Percentiles rank a stretch among this genome's conserved stretches.
Evolutionary conservation across 2,797 vertebrate genomes (phyloP).

Genomic region (Macropodus opercularis): DNA sequence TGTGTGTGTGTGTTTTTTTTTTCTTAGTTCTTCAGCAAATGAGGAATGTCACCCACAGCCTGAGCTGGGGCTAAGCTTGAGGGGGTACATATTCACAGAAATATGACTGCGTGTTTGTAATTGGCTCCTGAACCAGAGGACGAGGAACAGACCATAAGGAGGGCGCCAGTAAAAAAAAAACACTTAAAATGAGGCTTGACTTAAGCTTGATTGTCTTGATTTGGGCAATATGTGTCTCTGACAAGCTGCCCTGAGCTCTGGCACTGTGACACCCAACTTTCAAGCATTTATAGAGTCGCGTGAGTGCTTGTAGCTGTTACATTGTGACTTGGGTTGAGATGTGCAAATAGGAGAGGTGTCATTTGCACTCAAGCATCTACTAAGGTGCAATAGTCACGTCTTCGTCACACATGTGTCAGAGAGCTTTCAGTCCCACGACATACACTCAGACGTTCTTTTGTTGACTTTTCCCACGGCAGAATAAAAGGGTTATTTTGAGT

Average conservation of each 20-base stretch:
- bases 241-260: conserved; percentile 50
- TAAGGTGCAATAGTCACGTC: conserved; percentile 43
- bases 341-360: conserved; percentile 32
- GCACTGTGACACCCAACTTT: conserved; percentile 48
- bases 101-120: conserved; percentile 53
- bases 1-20: conserved; percentile 20
- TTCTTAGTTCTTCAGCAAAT: conserved; percentile 51
- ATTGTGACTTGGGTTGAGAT: conserved; percentile 32
- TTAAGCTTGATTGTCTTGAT: conserved; percentile 7
- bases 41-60: conserved; percentile 71
- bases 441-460: conserved; percentile 1
- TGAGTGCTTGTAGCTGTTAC: conserved; percentile 3
- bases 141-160: conserved; percentile 1
- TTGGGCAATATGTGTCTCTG: conserved; percentile 23
- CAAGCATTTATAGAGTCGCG: conserved; percentile 14
- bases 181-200: neutral
- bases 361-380: conserved; percentile 30
- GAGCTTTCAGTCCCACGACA: neutral
- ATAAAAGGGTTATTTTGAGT: neutral
- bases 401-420: conserved; percentile 11
- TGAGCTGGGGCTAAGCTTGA: conserved; percentile 49
- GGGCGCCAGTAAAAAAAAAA: conserved; percentile 6
- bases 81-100: conserved; percentile 53
- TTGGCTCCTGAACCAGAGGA: conserved; percentile 19
- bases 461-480: neutral